Conservation (phyloP, 2,888 invertebrate genomes). For the Pheosia gnoma region DNA sequence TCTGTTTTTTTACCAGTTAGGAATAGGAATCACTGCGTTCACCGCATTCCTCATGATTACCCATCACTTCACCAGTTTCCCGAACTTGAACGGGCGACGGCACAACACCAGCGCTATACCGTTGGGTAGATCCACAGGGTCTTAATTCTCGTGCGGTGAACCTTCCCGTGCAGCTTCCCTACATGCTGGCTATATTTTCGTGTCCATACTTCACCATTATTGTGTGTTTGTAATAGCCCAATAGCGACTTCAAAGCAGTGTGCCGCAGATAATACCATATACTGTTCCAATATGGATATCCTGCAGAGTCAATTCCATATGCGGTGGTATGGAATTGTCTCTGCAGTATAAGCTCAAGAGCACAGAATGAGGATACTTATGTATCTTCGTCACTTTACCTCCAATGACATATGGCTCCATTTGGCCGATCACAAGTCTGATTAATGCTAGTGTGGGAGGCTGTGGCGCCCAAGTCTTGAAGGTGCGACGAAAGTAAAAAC, state of each 20-base stretch:
- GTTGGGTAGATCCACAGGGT: constrained; percentile 8
- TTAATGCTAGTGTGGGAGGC: constrained; percentile 7
- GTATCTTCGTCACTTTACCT: constrained; percentile 25
- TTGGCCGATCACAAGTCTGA: neutral
- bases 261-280: constrained; percentile 17
- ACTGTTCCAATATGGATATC: constrained; percentile 7
- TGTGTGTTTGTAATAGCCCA: neutral
- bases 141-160: constrained; percentile 11
- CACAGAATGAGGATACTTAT: constrained; percentile 29
- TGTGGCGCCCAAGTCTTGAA: too few species aligned
- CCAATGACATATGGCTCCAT: constrained; percentile 25
- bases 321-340: constrained; percentile 12
- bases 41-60: neutral
- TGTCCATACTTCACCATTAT: constrained; percentile 6
- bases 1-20: too few species aligned
- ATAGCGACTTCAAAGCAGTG: constrained; percentile 21
- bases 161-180: constrained; percentile 5
- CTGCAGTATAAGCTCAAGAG: constrained; percentile 17
- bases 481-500: too few species aligned
- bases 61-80: neutral
- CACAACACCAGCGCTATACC: neutral
- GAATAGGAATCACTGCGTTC: neutral
- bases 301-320: too few species aligned
- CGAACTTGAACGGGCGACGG: neutral
- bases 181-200: neutral